Percentiles rank a stretch among this genome's conserved stretches.
Conservation (phyloP, 64 coral and sea anemone genomes). For the Stichodactyla helianthus region DNA sequence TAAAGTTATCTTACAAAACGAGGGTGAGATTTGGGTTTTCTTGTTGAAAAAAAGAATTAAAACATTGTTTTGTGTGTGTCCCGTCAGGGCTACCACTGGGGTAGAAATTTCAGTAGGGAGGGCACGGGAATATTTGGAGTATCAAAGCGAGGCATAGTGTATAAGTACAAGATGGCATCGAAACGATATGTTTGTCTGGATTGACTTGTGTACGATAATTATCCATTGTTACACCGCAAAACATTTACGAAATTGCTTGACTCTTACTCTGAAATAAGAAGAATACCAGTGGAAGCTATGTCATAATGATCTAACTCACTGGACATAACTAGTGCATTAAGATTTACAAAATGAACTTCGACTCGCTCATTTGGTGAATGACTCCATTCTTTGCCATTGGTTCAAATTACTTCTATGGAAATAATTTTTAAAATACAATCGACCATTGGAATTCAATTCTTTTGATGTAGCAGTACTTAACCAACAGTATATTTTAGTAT, state of each 20-base stretch:
- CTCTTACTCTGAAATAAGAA: neutral
- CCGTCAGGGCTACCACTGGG: neutral
- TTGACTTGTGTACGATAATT: neutral
- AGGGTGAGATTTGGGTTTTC: too few species aligned
- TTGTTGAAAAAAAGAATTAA: too few species aligned
- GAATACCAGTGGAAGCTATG: neutral
- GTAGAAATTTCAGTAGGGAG: neutral
- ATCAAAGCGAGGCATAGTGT: neutral
- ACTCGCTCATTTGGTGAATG: conserved; percentile 14
- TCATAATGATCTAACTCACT: neutral
- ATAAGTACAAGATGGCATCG: neutral
- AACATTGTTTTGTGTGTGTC: too few species aligned
- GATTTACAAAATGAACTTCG: neutral
- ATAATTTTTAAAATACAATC: neutral
- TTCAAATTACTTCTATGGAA: neutral
- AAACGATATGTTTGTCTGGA: neutral
- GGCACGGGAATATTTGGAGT: neutral
- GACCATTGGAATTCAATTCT: neutral
- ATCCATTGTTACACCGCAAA: neutral
- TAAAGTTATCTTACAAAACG: too few species aligned
- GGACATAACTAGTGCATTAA: neutral
- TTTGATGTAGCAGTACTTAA: neutral
- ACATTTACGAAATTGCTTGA: neutral
- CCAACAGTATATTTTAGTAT: neutral
- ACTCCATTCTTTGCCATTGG: neutral